Base-by-base conservation (phyloP, 1,140 invertebrate genomes). In the Anastatus disparis region DNA sequence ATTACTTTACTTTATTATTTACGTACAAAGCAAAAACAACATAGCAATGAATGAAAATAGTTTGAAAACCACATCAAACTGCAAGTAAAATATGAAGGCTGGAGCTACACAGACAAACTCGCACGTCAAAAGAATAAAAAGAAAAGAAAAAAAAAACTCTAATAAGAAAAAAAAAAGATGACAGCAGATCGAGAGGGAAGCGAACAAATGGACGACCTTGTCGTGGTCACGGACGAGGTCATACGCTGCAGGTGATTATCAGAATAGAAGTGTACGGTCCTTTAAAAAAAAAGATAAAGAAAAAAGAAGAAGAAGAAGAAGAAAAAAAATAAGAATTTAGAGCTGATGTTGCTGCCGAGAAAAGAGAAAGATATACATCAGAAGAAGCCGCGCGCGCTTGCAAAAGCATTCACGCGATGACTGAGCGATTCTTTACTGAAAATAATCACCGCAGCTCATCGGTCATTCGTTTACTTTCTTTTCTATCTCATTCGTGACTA, bases 391-490 rank as follows among this genome's bases (percentile, higher is more conserved):
- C 75, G 72, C n/a, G n/a, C n/a, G n/a, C n/a, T n/a, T n/a, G n/a
- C n/a, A n/a, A n/a, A n/a, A n/a, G n/a, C n/a, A 15, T 74, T 63
- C 63, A 17, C 68, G 76, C 76, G 77, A 80, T 81, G 80, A 80
- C 80, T 76, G 80, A 77, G 80, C 78, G 77, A 75, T 80, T 75
- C 75, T n/a, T 59, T 42, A 75, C 79, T 42, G 70, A 79, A n/a
- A 78, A 79, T 81, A 81, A 81, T 79, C 78, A 78, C 71, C 74
- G 70, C 74, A n/a, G n/a, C n/a, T n/a, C n/a, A n/a, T 73, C 67
- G 68, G 65, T 65, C 63, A 65, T 62, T 56, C 52, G 58, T 29
- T 71, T 10, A 6, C 31, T 35, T 10, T 35, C 31, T 35, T 10
- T 35, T 10, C 10, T 10, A 6, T 35, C 31, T 35, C 31, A 6